Base-by-base conservation (phyloP, 2,888 invertebrate species). In the Cinara cedri region DNA sequence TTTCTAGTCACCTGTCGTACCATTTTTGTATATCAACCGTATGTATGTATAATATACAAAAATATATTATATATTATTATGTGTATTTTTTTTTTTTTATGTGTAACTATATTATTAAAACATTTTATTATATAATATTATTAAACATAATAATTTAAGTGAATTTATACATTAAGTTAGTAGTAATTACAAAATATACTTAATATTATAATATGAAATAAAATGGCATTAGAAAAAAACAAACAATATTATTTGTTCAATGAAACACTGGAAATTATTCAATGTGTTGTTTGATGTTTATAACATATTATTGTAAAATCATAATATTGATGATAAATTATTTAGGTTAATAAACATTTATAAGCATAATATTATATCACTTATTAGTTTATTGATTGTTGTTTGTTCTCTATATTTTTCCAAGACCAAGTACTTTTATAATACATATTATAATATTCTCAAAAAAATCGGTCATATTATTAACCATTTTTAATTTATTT, bases 261-360 rank as follows among this genome's bases (percentile, higher is more conserved):
- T n/a, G 46, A 49, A 21, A 70, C 60, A 11, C 62, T n/a, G 46
- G 34, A 21, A 70, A 10, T 49, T 62, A 62, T 72, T 51, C 49
- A 51, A 51, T 21, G 24, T 72, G 51, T 72, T 72, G 51, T 72
- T 72, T 51, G 21, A 63, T 51, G 46, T 72, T 44, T 72, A 46
- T 24, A 72, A 72, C 60, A 72, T 49, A 60, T 16, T 19, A 42
- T 13, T 72, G 72, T 72, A 72, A 72, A 72, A 62, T 62, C 62
- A 72, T 72, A 51, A 16, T 72, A 62, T 10, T 62, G 49, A 72
- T 62, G 14, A 72, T 62, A 63, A 62, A 62, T 51, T 21, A 62
- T 34, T 72, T 72, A 72, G 62, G 62, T 34, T 72, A 72, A 72
- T 72, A 72, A 72, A 72, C 26, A 72, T 72, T 72, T 72, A 72